Percentiles rank a stretch among this genome's conserved stretches.
phyloP scores from a whole-genome alignment of 2,113 vertebrate species.

The Urocitellus parryii region DNA sequence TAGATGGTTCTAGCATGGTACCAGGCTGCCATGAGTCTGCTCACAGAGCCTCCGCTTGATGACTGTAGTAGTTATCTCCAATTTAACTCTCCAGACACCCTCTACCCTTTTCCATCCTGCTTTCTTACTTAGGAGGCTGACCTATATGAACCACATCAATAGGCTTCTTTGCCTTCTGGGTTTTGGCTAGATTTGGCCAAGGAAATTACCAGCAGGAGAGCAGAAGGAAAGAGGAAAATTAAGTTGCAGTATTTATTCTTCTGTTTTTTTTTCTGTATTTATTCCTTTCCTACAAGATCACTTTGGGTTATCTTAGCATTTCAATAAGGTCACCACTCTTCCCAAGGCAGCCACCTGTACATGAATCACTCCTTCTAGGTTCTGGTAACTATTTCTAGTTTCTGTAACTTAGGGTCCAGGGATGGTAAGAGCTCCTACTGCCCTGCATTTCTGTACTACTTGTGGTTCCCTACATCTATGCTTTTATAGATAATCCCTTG shows the following conservation, averaged over 20 bases:
- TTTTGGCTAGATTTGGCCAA: conserved; percentile 21
- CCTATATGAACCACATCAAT: background rate
- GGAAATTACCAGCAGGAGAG: conserved; percentile 38
- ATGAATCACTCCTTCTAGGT: background rate
- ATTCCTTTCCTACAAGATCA: background rate
- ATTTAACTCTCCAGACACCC: background rate
- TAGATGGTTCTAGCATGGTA: background rate
- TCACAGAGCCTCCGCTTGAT: background rate
- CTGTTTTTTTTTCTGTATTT: background rate
- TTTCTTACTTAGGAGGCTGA: conserved; percentile 7
- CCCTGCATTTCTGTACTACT: conserved; percentile 6
- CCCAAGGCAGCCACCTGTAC: conserved; percentile 1
- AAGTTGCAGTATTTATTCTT: conserved; percentile 13
- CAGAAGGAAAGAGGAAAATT: conserved; percentile 31
- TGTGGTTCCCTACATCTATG: background rate
- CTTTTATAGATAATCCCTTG: conserved; percentile 34
- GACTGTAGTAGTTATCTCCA: background rate
- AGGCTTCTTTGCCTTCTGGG: background rate
- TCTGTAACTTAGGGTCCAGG: background rate
- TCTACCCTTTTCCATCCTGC: background rate
- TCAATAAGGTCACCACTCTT: background rate
- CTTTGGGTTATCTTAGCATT: background rate
- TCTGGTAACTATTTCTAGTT: background rate
- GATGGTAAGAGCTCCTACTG: background rate
- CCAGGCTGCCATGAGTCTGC: background rate